Evolutionary conservation across 2,888 invertebrate species (phyloP).

Genomic region (Laspeyria flexula): DNA sequence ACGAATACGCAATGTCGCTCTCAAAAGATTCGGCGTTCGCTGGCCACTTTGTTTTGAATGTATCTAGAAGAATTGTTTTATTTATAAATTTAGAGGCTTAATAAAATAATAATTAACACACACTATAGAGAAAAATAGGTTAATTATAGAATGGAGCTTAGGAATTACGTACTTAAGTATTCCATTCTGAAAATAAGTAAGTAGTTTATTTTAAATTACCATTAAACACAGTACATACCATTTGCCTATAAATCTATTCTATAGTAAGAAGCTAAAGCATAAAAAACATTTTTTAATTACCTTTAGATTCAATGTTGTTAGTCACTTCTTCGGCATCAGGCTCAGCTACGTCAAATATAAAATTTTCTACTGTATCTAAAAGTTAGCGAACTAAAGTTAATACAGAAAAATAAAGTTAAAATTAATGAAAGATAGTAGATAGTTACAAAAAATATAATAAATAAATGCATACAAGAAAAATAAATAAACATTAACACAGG

Average conservation of each 20-base stretch:
- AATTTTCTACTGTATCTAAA: constrained; percentile 63
- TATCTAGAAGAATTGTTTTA: constrained; percentile 24
- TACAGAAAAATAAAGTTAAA: constrained; percentile 18
- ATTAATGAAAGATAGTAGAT: constrained; percentile 11
- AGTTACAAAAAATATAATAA: constrained; percentile 54
- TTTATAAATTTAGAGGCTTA: background rate
- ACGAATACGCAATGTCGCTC: no score
- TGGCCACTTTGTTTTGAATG: constrained; percentile 12
- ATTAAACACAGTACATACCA: background rate
- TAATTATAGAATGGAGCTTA: no score
- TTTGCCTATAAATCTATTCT: background rate
- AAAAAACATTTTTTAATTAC: constrained; percentile 35
- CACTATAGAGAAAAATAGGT: no score
- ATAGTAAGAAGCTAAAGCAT: constrained; percentile 4
- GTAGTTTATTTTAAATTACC: background rate
- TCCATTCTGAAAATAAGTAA: background rate
- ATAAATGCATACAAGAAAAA: constrained; percentile 10
- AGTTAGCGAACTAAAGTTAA: constrained; percentile 50
- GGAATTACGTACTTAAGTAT: no score
- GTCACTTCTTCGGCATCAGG: constrained; percentile 40
- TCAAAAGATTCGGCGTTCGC: constrained; percentile 37
- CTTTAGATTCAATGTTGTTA: constrained; percentile 47
- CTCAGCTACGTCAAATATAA: constrained; percentile 47
- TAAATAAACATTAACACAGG: background rate
- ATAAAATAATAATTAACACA: no score